phyloP scores from a whole-genome alignment of 2,888 invertebrate species.

The Venusia cambrica region DNA sequence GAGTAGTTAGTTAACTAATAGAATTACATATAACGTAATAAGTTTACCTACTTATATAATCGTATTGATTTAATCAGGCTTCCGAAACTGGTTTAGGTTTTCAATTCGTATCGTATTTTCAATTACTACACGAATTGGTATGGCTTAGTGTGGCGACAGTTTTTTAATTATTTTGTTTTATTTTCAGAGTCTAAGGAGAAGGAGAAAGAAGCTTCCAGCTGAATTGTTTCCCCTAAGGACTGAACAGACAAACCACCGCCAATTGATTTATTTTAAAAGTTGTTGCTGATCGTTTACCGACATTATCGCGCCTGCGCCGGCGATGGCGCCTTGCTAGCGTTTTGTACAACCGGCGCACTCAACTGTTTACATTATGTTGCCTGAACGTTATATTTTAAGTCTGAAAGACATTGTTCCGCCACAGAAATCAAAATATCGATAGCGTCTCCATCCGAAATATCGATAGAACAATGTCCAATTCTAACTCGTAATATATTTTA shows the following conservation, averaged over 20 bases:
- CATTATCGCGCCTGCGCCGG: conserved; percentile 25
- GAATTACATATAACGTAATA: too few relatives aligned
- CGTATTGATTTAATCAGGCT: too few relatives aligned
- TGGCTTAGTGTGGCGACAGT: not conserved
- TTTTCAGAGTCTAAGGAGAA: conserved; percentile 85
- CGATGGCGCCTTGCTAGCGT: conserved; percentile 36
- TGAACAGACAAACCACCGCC: conserved; percentile 79
- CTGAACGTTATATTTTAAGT: conserved; percentile 63
- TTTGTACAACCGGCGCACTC: conserved; percentile 32
- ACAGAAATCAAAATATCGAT: conserved; percentile 27
- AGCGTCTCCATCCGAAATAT: conserved; percentile 17
- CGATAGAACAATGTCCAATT: conserved; percentile 52
- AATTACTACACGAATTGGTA: too few relatives aligned
- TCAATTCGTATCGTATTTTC: too few relatives aligned
- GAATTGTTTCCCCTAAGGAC: conserved; percentile 75
- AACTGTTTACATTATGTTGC: conserved; percentile 55
- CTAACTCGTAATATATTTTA: conserved; percentile 53
- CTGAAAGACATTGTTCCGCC: conserved; percentile 58
- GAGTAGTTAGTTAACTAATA: too few relatives aligned
- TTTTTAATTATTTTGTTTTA: conserved; percentile 6
- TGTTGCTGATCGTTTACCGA: conserved; percentile 47
- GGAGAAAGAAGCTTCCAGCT: conserved; percentile 86
- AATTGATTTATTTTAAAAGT: conserved; percentile 75
- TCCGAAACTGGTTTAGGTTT: too few relatives aligned
- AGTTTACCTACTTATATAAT: too few relatives aligned